Conservation (phyloP, 2,888 invertebrate genomes). For the Escarpia spicata region DNA sequence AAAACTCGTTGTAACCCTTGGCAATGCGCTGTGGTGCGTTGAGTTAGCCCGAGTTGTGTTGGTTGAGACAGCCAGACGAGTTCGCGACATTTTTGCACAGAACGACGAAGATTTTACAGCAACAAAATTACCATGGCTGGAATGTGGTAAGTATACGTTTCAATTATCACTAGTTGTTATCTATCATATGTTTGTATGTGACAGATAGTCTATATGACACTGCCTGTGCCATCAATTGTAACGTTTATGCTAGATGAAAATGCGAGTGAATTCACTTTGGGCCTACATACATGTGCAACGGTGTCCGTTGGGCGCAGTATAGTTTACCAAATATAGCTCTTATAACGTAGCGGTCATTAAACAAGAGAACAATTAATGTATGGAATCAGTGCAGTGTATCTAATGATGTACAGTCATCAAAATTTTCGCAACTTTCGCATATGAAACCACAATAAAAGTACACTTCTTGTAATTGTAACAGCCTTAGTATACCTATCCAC, state of each 20-base stretch:
- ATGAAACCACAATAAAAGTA: too few relatives aligned
- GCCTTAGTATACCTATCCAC: background rate
- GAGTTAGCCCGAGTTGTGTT: background rate
- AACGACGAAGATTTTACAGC: background rate
- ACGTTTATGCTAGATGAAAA: background rate
- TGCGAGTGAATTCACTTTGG: background rate
- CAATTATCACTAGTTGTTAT: background rate
- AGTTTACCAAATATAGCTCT: background rate
- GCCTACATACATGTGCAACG: background rate
- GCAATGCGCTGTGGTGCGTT: background rate
- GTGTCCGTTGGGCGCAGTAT: background rate
- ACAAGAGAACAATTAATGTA: background rate
- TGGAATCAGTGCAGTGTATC: background rate
- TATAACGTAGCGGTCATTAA: background rate
- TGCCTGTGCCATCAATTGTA: background rate
- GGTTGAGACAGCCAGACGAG: background rate
- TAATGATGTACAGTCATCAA: too few relatives aligned
- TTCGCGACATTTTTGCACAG: background rate
- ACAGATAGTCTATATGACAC: background rate
- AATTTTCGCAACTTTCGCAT: too few relatives aligned
- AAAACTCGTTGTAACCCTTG: background rate
- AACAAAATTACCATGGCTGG: background rate
- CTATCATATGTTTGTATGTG: background rate
- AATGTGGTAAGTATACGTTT: constrained; percentile 1
- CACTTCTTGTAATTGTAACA: too few relatives aligned